Conservation (phyloP, 2,113 vertebrate species). For the Protobothrops mucrosquamatus region DNA sequence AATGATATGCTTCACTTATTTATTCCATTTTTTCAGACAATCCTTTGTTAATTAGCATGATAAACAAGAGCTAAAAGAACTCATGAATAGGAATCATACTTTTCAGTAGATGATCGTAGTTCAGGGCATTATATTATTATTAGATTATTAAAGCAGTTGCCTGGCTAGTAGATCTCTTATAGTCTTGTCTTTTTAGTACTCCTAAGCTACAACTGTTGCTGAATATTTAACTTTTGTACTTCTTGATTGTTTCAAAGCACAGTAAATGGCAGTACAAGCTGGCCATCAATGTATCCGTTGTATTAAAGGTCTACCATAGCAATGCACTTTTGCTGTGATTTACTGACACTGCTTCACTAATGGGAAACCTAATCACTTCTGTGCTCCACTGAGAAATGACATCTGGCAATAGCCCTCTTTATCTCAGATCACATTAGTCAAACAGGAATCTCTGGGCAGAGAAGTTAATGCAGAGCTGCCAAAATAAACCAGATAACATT, state of each 20-base stretch:
- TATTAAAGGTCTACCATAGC: conserved; percentile 15
- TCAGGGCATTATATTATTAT: too few species aligned
- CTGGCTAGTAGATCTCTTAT: background rate
- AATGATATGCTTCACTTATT: background rate
- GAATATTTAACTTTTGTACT: background rate
- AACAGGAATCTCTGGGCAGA: conserved; percentile 18
- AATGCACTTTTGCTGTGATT: conserved; percentile 9
- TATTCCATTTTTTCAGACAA: background rate
- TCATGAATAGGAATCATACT: background rate
- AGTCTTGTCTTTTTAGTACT: background rate
- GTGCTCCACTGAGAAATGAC: background rate
- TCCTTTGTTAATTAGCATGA: fast-evolving
- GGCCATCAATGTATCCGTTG: background rate
- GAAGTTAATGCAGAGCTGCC: conserved; percentile 20
- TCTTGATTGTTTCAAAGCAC: background rate
- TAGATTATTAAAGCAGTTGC: background rate
- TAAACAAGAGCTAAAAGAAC: background rate
- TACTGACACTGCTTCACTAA: conserved; percentile 36
- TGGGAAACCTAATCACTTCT: conserved; percentile 18
- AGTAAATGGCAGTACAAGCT: conserved; percentile 15
- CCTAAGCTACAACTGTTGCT: background rate
- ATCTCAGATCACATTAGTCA: conserved; percentile 35
- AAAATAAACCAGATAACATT: conserved; percentile 26
- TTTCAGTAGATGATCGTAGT: too few species aligned
- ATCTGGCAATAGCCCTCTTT: conserved; percentile 15